These are phyloP conservation scores for mouse (Mus musculus) DNA, from an alignment of 2,113 vertebrate genomes.

Conservation along the genomic window DNA sequence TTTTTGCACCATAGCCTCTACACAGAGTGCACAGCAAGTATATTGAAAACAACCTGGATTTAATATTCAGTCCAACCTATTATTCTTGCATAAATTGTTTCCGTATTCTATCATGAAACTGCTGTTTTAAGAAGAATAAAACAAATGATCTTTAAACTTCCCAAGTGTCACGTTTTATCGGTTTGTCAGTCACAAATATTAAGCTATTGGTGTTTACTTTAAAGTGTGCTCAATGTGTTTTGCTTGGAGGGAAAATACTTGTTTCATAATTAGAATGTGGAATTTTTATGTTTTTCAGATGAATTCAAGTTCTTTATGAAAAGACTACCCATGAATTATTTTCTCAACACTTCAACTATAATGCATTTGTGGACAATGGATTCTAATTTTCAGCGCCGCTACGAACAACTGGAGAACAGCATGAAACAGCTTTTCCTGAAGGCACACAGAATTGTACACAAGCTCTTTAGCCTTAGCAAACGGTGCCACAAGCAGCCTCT, in stretches of 20 bases:
- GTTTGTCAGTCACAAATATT: not conserved
- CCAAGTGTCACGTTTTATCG: not conserved
- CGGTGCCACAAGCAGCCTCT: constrained; percentile 96
- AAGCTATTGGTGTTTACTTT: not conserved
- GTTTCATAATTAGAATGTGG: constrained; percentile 25
- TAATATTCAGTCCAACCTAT: not conserved
- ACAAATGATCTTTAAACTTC: not conserved
- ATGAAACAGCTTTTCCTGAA: constrained; percentile 93
- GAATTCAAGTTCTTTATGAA: constrained; percentile 97
- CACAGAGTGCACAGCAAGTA: not conserved
- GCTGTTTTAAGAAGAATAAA: not conserved
- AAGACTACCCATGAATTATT: constrained; percentile 94
- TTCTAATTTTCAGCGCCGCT: constrained; percentile 94
- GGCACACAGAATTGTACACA: constrained; percentile 95
- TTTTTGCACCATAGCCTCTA: too few species aligned
- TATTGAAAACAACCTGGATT: not conserved
- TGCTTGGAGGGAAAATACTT: not conserved
- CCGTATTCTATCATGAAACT: not conserved
- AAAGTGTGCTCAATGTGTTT: not conserved
- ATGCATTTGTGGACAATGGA: constrained; percentile 97
- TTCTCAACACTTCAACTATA: constrained; percentile 95
- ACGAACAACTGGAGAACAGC: constrained; percentile 94
- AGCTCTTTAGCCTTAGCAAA: constrained; percentile 98
- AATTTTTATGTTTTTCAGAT: constrained; percentile 87
- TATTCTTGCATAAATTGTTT: not conserved